These are phyloP conservation scores for Pseudomugil gertrudae DNA, from an alignment of 2,797 vertebrate genomes.

Conservation along the genomic window DNA sequence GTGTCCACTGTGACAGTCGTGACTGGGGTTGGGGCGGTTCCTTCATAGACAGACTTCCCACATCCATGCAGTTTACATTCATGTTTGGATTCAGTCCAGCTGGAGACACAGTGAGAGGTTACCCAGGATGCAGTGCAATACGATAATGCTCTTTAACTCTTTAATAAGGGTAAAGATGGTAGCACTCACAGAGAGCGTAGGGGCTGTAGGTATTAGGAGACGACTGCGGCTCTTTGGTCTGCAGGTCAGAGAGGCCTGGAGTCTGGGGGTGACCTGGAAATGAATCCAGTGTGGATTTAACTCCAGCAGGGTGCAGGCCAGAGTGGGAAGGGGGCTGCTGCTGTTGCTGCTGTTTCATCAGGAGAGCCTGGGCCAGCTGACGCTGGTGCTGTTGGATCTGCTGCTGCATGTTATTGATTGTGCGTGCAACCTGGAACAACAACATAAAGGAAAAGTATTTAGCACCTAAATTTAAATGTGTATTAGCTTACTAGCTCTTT, in stretches of 20 bases:
- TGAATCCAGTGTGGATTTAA: slow-evolving; percentile 93
- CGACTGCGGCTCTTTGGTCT: slow-evolving; percentile 99
- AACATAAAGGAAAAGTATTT: slow-evolving; percentile 35
- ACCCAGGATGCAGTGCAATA: not conserved
- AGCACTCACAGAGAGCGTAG: slow-evolving; percentile 91
- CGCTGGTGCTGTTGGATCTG: slow-evolving; percentile 99
- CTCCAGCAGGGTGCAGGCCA: slow-evolving; percentile 88
- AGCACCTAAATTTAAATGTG: not conserved
- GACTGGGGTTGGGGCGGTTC: slow-evolving; percentile 95
- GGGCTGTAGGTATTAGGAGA: slow-evolving; percentile 91
- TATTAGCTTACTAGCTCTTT: not conserved
- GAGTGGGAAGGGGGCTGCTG: slow-evolving; percentile 85
- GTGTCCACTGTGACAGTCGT: slow-evolving; percentile 98
- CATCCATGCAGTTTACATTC: slow-evolving; percentile 96
- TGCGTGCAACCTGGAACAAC: slow-evolving; percentile 93
- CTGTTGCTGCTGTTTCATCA: slow-evolving; percentile 95
- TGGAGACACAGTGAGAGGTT: slow-evolving; percentile 53
- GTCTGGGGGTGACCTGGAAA: slow-evolving; percentile 92
- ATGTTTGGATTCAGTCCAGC: slow-evolving; percentile 94
- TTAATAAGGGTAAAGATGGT: not conserved
- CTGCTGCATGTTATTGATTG: slow-evolving; percentile 99
- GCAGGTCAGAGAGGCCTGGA: slow-evolving; percentile 93
- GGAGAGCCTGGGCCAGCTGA: slow-evolving; percentile 98
- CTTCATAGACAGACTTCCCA: slow-evolving; percentile 92
- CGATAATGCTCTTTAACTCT: not conserved